phyloP scores from a whole-genome alignment of 2,797 vertebrate species.

The Jordanella pulchra region DNA sequence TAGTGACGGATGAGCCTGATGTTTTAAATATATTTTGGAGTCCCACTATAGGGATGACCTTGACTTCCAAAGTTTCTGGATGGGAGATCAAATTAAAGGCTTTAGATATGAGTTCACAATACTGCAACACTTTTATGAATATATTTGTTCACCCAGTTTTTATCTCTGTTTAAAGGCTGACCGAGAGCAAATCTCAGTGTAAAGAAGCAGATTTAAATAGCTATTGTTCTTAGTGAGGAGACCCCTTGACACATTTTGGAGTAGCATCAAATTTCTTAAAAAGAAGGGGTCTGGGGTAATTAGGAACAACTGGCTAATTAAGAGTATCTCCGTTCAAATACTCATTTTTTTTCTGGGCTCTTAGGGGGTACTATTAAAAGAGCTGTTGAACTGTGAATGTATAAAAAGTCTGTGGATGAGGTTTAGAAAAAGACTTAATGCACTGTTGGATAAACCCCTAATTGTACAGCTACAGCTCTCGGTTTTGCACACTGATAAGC shows the following conservation, averaged over 20 bases:
- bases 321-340: slow-evolving; percentile 19
- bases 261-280: not conserved
- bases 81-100: not conserved
- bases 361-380: slow-evolving; percentile 17
- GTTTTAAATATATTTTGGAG: not conserved
- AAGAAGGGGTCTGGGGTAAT: not conserved
- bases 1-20: not conserved
- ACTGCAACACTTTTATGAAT: not conserved
- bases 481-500: not conserved
- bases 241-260: not conserved
- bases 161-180: not conserved
- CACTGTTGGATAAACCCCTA: slow-evolving; percentile 15
- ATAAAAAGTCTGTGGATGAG: not conserved
- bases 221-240: not conserved
- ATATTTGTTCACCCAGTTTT: not conserved
- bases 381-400: slow-evolving; percentile 23
- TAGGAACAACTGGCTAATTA: slow-evolving; percentile 7
- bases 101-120: not conserved
- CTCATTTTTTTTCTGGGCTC: slow-evolving; percentile 12
- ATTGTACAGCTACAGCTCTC: slow-evolving; percentile 4
- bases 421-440: slow-evolving; percentile 13
- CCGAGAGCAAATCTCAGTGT: not conserved
- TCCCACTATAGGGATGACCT: not conserved
- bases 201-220: not conserved
- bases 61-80: not conserved